A percentile compares a stretch with the other conserved stretches of the same genome.
These are phyloP conservation scores for Phyllopteryx taeniolatus DNA, from an alignment of 2,113 vertebrate species.

Conservation along the genomic window DNA sequence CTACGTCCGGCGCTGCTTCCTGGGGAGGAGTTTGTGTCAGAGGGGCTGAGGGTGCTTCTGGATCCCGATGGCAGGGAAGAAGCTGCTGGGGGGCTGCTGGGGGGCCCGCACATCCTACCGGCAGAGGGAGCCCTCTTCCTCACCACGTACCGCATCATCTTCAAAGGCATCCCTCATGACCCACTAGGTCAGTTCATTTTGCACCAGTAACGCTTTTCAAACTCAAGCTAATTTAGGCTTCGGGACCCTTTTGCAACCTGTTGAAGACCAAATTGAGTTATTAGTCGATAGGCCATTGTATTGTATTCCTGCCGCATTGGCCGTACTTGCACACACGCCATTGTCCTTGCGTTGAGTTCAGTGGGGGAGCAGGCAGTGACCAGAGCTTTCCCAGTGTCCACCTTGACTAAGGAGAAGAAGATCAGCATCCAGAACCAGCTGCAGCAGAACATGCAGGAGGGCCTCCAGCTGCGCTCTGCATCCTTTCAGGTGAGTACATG, in stretches of 20 bases:
- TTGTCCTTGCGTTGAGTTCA: conserved; percentile 51
- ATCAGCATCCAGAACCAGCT: conserved; percentile 94
- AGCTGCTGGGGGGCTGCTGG: conserved; percentile 87
- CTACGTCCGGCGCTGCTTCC: conserved; percentile 88
- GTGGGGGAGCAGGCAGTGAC: conserved; percentile 93
- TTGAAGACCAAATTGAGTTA: too few species aligned
- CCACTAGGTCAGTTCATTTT: conserved; percentile 78
- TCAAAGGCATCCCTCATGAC: conserved; percentile 94
- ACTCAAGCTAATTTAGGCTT: too few species aligned
- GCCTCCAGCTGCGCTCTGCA: conserved; percentile 90
- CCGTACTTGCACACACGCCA: neutral
- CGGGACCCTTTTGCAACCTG: too few species aligned
- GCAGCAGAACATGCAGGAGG: conserved; percentile 95
- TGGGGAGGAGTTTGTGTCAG: conserved; percentile 91
- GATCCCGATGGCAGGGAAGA: conserved; percentile 95
- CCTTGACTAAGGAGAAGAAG: conserved; percentile 95
- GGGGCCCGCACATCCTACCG: conserved; percentile 93
- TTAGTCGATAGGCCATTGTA: neutral
- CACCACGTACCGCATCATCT: conserved; percentile 94
- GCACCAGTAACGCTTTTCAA: too few species aligned
- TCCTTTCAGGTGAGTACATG: conserved; percentile 84
- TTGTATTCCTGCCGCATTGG: neutral
- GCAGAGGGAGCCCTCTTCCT: conserved; percentile 98
- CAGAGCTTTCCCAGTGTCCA: conserved; percentile 90
- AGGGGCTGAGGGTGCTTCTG: conserved; percentile 90